phyloP scores from a whole-genome alignment of 64 coral and sea anemone genomes.

The Dendronephthya gigantea region DNA sequence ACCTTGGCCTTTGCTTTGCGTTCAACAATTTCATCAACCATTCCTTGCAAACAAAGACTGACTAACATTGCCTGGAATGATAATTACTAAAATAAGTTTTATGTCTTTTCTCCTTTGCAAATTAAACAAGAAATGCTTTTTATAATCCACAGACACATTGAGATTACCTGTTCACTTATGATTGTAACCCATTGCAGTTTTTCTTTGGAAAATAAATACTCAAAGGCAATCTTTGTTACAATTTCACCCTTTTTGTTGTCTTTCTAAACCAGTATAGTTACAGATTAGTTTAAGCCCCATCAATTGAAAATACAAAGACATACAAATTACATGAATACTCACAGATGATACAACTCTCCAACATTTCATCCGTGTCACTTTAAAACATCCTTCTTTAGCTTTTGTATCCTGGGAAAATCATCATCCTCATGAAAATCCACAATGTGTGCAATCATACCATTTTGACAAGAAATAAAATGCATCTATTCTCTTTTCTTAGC shows the following conservation, averaged over 20 bases:
- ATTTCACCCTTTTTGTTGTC: slow-evolving; percentile 46
- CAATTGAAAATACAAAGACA: not conserved
- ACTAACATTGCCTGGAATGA: slow-evolving; percentile 61
- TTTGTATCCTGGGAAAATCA: slow-evolving; percentile 37
- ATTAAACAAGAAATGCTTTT: too few relatives aligned
- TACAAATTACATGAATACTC: not conserved
- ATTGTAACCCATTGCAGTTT: slow-evolving; percentile 83
- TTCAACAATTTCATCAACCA: slow-evolving; percentile 95
- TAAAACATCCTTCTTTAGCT: slow-evolving; percentile 88
- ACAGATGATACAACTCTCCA: slow-evolving; percentile 93
- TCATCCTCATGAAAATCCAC: too few relatives aligned
- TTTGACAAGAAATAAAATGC: too few relatives aligned
- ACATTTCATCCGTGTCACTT: slow-evolving; percentile 88
- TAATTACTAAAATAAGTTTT: too few relatives aligned
- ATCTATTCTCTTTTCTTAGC: too few relatives aligned
- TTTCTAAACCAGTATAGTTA: slow-evolving; percentile 7
- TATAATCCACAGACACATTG: too few relatives aligned
- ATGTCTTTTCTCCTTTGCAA: not conserved
- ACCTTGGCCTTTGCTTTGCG: slow-evolving; percentile 23
- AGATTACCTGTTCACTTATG: slow-evolving; percentile 52
- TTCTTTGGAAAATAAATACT: slow-evolving; percentile 81
- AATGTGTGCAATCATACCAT: not conserved
- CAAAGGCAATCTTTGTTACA: slow-evolving; percentile 69
- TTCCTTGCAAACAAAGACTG: slow-evolving; percentile 85
- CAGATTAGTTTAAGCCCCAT: not conserved